A percentile compares a stretch with the other conserved stretches of the same genome.
These are phyloP conservation scores for Babyrousa celebensis DNA, from an alignment of 2,797 vertebrate genomes.

Conservation along the genomic window DNA sequence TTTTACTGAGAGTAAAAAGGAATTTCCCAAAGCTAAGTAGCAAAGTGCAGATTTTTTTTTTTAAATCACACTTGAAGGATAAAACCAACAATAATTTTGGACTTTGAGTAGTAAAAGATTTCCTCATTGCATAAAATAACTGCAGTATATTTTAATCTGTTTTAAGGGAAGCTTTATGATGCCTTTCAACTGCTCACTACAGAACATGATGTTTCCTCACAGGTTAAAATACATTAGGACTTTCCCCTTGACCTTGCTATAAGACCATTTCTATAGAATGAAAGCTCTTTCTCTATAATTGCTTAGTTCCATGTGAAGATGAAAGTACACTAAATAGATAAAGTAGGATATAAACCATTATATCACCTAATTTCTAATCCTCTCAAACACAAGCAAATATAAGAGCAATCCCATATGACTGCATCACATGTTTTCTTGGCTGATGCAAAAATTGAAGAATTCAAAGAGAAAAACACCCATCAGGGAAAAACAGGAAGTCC, in stretches of 20 bases:
- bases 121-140: conserved; percentile 37
- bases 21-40: conserved; percentile 23
- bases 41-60: not conserved
- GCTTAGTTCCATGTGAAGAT: not conserved
- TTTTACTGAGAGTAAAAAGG: conserved; percentile 1
- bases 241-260: not conserved
- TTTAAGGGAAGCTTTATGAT: conserved; percentile 30
- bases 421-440: conserved; percentile 57
- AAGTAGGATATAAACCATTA: conserved; percentile 6
- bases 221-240: conserved; percentile 40
- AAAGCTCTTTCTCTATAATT: conserved; percentile 19
- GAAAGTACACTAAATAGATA: not conserved
- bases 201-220: not conserved
- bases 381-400: not conserved
- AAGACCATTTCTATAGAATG: conserved; percentile 9
- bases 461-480: conserved; percentile 82
- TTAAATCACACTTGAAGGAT: not conserved
- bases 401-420: not conserved
- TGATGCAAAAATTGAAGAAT: conserved; percentile 76
- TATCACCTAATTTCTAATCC: not conserved
- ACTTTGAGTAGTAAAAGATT: not conserved
- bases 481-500: conserved; percentile 86
- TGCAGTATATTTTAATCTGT: not conserved
- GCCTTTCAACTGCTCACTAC: not conserved
- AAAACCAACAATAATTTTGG: not conserved